Conservation (phyloP, 1,140 invertebrate genomes). For the Aphelenchoides avenae region DNA sequence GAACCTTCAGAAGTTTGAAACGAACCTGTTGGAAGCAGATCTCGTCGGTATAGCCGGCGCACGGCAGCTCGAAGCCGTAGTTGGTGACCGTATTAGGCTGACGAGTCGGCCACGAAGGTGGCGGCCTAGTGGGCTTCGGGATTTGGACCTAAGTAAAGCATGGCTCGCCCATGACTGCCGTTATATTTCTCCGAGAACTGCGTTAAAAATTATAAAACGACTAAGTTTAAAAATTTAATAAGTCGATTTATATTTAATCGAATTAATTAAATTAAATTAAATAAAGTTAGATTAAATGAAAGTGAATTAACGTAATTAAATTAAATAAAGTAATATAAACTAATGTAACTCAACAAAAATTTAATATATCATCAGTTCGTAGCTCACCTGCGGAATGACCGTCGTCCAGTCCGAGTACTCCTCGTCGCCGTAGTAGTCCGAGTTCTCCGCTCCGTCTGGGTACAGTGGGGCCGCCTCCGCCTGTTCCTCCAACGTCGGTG, state of each 20-base stretch:
- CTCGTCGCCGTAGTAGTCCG: conserved; percentile 42
- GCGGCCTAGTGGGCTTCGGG: conserved; percentile 32
- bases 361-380: conserved; percentile 1
- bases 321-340: too few relatives aligned
- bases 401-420: conserved; percentile 42
- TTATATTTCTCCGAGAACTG: not conserved
- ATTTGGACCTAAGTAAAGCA: conserved; percentile 29
- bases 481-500: not conserved
- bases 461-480: conserved; percentile 41
- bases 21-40: conserved; percentile 56
- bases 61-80: conserved; percentile 48
- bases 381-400: conserved; percentile 30
- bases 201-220: not conserved
- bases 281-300: not conserved
- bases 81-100: conserved; percentile 6
- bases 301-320: conserved; percentile 20
- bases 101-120: conserved; percentile 11
- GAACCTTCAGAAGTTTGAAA: not conserved
- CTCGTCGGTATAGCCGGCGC: conserved; percentile 55
- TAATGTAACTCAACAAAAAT: not conserved
- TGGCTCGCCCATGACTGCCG: not conserved
- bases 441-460: conserved; percentile 32
- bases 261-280: conserved; percentile 3
- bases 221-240: not conserved
- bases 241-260: not conserved